Evolutionary conservation across 2,113 vertebrate genomes (phyloP).

Genomic region (Eulemur macaco): DNA sequence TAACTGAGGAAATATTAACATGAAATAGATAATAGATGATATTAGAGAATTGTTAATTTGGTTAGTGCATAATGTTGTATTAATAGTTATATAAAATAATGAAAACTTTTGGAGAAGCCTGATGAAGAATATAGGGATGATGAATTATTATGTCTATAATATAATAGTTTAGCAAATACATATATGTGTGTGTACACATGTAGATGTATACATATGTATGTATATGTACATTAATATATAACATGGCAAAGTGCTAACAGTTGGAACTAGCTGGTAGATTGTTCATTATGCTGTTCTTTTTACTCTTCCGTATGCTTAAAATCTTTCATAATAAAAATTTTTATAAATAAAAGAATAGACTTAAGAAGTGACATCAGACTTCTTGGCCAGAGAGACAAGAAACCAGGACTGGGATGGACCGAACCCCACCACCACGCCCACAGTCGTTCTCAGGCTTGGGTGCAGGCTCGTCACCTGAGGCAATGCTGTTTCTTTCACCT

Average conservation of each 20-base stretch:
- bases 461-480: not conserved
- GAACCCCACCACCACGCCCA: rapidly evolving
- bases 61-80: not conserved
- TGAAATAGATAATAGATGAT: not conserved
- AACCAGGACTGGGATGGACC: not conserved
- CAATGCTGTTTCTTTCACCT: not conserved
- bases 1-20: not conserved
- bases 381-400: not conserved
- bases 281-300: not conserved
- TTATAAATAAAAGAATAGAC: not conserved
- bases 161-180: not conserved
- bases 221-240: not conserved
- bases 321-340: not conserved
- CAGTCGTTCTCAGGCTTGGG: rapidly evolving
- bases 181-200: not conserved
- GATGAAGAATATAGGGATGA: not conserved
- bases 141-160: not conserved
- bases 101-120: not conserved
- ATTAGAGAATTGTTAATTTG: not conserved
- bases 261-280: not conserved
- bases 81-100: not conserved
- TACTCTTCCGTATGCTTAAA: not conserved
- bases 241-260: not conserved
- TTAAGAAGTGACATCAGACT: not conserved
- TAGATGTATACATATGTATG: not conserved